A percentile compares a stretch with the other conserved stretches of the same genome.
Evolutionary conservation across 2,113 vertebrate species (phyloP).

Genomic region (Macheiramphus alcinus): DNA sequence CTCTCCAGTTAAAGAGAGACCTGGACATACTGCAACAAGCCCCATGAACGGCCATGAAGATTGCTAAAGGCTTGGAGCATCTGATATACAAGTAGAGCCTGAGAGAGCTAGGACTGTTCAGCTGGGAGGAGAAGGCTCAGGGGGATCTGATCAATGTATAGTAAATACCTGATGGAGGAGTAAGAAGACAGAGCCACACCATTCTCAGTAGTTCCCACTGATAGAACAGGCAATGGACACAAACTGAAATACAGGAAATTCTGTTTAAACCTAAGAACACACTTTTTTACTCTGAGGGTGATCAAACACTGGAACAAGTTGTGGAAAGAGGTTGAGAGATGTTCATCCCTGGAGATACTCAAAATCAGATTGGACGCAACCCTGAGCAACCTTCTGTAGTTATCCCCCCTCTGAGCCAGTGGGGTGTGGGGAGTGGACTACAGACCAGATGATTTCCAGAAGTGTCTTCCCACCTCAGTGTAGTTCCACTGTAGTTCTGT

Average conservation of each 20-base stretch:
- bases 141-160: background rate
- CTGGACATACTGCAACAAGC: background rate
- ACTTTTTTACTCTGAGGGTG: background rate
- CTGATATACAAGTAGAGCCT: background rate
- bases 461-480: background rate
- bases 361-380: background rate
- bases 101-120: background rate
- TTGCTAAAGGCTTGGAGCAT: background rate
- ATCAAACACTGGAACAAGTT: background rate
- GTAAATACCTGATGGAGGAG: background rate
- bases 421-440: accelerated
- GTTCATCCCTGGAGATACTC: background rate
- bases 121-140: background rate
- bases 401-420: accelerated
- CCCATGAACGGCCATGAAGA: background rate
- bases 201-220: background rate
- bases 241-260: background rate
- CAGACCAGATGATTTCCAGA: background rate
- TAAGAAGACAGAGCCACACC: background rate
- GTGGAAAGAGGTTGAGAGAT: background rate
- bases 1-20: background rate
- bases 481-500: background rate
- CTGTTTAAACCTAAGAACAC: background rate
- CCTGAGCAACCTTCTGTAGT: background rate
- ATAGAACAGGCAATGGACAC: background rate